phyloP scores from a whole-genome alignment of 2,113 vertebrate genomes.

The Progne subis region DNA sequence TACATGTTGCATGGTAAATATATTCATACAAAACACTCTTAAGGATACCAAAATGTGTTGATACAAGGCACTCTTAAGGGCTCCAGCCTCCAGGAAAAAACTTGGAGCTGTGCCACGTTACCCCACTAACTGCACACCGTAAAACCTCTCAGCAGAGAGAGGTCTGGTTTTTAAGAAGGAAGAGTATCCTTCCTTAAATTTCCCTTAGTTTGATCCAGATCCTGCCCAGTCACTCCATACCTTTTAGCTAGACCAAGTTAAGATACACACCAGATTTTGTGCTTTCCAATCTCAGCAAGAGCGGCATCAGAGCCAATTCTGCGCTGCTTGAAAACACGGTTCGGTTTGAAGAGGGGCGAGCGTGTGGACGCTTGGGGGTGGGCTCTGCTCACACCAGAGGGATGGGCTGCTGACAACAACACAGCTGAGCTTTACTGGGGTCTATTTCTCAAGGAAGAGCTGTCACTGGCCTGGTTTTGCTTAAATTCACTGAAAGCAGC shows the following conservation, averaged over 20 bases:
- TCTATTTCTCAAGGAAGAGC: background rate
- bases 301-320: background rate
- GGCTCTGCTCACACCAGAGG: background rate
- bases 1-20: background rate
- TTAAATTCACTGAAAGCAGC: background rate
- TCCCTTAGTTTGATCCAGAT: background rate
- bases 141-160: background rate
- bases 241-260: background rate
- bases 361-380: rapidly evolving
- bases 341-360: background rate
- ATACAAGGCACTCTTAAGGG: background rate
- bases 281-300: background rate
- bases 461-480: background rate
- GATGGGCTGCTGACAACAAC: background rate
- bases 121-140: background rate
- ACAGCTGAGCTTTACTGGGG: background rate
- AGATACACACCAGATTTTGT: background rate
- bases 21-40: background rate
- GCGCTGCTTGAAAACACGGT: rapidly evolving
- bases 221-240: background rate
- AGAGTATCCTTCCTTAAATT: background rate
- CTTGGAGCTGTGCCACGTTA: background rate
- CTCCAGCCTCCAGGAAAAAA: background rate
- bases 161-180: background rate
- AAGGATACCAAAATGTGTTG: background rate